Evolutionary conservation across 2,113 vertebrate genomes (phyloP).

Genomic region (Psophia crepitans): DNA sequence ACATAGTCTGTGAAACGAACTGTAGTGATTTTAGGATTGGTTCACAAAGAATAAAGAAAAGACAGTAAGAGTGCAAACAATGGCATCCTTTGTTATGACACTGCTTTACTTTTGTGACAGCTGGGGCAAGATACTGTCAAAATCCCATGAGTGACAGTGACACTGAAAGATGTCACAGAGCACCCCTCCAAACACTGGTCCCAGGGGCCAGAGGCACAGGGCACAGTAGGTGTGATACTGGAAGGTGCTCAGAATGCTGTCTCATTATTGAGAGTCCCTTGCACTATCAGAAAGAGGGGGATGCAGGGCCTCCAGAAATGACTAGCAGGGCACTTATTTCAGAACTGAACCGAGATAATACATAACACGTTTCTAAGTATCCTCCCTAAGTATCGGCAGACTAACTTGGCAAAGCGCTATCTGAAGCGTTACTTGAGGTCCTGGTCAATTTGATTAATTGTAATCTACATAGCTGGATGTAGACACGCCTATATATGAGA

Average conservation of each 20-base stretch:
- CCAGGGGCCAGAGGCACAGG: background rate
- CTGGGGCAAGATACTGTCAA: background rate
- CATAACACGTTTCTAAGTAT: background rate
- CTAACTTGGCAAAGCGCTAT: background rate
- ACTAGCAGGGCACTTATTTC: background rate
- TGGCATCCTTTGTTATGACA: background rate
- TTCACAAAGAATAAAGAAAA: background rate
- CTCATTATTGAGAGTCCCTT: background rate
- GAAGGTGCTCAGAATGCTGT: background rate
- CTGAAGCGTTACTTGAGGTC: background rate
- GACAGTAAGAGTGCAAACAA: background rate
- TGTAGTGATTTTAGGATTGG: background rate
- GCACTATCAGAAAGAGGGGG: background rate
- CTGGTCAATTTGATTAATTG: background rate
- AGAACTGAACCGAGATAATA: background rate
- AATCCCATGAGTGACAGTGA: background rate
- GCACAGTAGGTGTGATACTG: background rate
- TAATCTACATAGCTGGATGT: background rate
- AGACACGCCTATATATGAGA: background rate
- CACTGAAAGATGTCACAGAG: background rate
- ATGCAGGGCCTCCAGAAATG: background rate
- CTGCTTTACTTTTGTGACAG: background rate
- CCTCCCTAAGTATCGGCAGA: background rate
- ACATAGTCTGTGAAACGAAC: background rate
- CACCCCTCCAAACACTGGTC: background rate